Percentiles rank a stretch among this genome's conserved stretches.
These are phyloP conservation scores for Galerucella pusilla DNA, from an alignment of 2,888 invertebrate species.

Conservation along the genomic window DNA sequence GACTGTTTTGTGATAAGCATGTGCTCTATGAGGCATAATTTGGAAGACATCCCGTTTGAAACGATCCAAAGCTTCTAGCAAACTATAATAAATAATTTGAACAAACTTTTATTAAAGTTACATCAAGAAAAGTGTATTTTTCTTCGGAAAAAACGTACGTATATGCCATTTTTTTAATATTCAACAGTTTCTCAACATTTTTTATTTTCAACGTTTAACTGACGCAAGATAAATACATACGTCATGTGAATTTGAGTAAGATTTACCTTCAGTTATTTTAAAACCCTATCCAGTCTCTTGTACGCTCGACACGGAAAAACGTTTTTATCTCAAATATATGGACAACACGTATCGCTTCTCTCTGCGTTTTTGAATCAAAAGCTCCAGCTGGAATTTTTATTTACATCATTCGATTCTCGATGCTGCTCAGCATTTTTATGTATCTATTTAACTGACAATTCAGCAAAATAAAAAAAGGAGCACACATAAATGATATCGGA, in stretches of 20 bases:
- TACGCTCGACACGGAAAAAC: background rate
- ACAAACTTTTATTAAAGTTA: no score
- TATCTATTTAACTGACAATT: constrained; percentile 9
- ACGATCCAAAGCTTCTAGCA: no score
- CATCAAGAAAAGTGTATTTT: no score
- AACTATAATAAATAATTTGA: no score
- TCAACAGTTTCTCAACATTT: background rate
- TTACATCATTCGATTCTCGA: constrained; percentile 23
- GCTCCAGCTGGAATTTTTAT: constrained; percentile 21
- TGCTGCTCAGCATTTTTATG: constrained; percentile 10
- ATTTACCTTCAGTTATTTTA: background rate
- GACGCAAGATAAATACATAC: background rate
- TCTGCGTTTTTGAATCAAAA: constrained; percentile 21
- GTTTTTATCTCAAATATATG: constrained; percentile 15
- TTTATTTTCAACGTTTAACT: background rate
- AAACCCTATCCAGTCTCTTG: constrained; percentile 1
- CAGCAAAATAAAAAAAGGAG: constrained; percentile 12
- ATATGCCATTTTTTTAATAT: background rate
- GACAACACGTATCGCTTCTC: constrained; percentile 18
- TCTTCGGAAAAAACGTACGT: background rate
- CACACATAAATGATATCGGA: background rate
- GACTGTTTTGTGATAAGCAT: no score
- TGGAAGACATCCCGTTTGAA: no score
- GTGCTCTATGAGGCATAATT: no score
- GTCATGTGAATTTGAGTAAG: background rate